Evolutionary conservation across 2,113 vertebrate species (phyloP).

Genomic region (Heptranchias perlo): DNA sequence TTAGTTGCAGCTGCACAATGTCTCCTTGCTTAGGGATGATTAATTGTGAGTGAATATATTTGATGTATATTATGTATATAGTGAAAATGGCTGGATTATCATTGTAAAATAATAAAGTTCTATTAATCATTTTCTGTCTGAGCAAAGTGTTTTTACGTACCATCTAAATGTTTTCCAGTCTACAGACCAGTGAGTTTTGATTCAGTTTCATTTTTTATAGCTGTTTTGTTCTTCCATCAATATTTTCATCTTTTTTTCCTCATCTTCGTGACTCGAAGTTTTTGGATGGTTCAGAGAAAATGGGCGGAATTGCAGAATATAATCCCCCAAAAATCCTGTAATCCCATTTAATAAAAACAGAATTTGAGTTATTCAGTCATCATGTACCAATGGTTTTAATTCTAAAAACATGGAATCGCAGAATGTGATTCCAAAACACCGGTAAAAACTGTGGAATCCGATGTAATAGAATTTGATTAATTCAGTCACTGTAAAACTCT

Average conservation of each 20-base stretch:
- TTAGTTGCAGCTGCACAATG: constrained; percentile 32
- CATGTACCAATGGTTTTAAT: not conserved
- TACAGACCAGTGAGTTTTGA: not conserved
- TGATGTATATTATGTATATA: constrained; percentile 35
- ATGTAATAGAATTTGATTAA: not conserved
- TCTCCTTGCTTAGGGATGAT: constrained; percentile 10
- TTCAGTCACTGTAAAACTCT: not conserved
- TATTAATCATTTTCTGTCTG: constrained; percentile 24
- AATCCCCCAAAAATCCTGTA: not conserved
- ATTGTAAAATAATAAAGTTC: constrained; percentile 38
- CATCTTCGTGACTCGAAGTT: not conserved
- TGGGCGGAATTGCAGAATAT: not conserved
- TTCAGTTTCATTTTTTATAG: not conserved
- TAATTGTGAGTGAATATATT: constrained; percentile 32
- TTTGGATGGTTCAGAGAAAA: not conserved
- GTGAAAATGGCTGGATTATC: constrained; percentile 11
- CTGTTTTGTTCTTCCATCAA: not conserved
- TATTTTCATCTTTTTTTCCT: not conserved
- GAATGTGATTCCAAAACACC: not conserved
- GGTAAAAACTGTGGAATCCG: not conserved
- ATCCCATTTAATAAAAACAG: not conserved
- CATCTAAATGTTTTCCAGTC: too few species aligned
- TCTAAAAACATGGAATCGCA: not conserved
- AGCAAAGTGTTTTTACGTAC: not conserved
- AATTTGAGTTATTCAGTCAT: not conserved